phyloP scores from a whole-genome alignment of 2,888 invertebrate genomes.

The Caenorhabditis sulstoni region DNA sequence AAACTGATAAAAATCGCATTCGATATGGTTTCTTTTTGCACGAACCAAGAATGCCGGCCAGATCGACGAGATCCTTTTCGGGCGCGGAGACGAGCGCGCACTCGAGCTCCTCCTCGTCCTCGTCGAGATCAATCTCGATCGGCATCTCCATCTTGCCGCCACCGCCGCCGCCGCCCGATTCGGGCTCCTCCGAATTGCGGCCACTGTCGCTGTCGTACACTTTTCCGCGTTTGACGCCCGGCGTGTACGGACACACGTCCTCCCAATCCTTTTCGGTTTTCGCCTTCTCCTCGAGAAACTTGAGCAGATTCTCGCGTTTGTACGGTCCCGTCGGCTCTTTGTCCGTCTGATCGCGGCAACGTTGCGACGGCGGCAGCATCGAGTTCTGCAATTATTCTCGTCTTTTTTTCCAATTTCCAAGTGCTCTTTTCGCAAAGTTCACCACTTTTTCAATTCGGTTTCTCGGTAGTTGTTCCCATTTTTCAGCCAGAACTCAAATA shows the following conservation, averaged over 20 bases:
- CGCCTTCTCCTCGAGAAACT: conserved; percentile 98
- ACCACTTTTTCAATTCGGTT: too few species aligned
- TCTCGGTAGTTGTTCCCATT: too few species aligned
- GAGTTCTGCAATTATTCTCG: conserved; percentile 88
- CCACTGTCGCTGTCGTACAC: conserved; percentile 70
- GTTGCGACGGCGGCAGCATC: conserved; percentile 94
- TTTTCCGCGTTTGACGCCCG: conserved; percentile 88
- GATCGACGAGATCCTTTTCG: conserved; percentile 97
- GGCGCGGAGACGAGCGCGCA: conserved; percentile 90
- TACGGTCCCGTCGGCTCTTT: conserved; percentile 96
- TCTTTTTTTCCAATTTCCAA: too few species aligned
- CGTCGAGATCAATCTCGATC: conserved; percentile 79
- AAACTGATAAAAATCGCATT: too few species aligned
- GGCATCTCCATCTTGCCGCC: conserved; percentile 76
- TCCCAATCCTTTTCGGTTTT: conserved; percentile 97
- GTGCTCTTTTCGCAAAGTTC: not conserved
- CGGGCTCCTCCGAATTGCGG: conserved; percentile 57
- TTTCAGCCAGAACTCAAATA: not conserved
- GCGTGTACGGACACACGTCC: conserved; percentile 93
- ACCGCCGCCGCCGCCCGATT: conserved; percentile 1
- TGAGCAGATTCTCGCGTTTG: conserved; percentile 91
- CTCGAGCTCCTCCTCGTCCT: conserved; percentile 85
- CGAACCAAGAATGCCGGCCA: conserved; percentile 87
- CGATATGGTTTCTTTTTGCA: too few species aligned
- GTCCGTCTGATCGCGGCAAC: conserved; percentile 95